phyloP scores from a whole-genome alignment of 2,113 vertebrate genomes.

The Tachuris rubrigastra region DNA sequence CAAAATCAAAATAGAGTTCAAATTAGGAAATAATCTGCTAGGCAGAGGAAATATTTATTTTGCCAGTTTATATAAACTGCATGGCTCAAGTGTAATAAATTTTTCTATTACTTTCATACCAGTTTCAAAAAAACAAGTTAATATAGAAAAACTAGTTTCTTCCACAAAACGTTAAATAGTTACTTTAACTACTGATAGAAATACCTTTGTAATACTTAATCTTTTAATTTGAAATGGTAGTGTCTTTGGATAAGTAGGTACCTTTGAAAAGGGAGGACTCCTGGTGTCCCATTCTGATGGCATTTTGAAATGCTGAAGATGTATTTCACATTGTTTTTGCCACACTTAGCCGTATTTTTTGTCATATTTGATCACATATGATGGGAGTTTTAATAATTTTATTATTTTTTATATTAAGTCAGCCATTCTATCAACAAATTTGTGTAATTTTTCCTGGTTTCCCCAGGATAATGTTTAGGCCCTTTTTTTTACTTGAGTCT shows the following conservation, averaged over 20 bases:
- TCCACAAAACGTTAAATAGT: accelerated
- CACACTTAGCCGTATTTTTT: accelerated
- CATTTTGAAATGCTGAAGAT: not conserved
- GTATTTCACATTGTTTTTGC: not conserved
- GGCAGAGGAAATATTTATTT: not conserved
- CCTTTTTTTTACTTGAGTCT: not conserved
- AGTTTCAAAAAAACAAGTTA: not conserved
- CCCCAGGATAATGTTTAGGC: not conserved
- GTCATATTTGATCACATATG: not conserved
- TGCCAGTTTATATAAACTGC: not conserved
- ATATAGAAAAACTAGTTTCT: not conserved
- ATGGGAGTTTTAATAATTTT: not conserved
- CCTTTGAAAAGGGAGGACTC: not conserved
- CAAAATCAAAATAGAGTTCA: not conserved
- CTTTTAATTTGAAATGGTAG: not conserved
- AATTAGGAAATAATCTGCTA: not conserved
- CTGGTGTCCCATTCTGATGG: not conserved
- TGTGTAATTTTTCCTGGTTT: not conserved
- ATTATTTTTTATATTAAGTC: not conserved
- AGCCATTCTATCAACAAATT: not conserved
- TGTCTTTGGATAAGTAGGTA: not conserved
- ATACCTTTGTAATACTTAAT: not conserved
- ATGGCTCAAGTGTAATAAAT: not conserved
- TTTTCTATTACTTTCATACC: not conserved
- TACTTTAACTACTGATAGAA: not conserved